Conservation (phyloP, 2,888 invertebrate genomes). For the Meghimatium bilineatum region DNA sequence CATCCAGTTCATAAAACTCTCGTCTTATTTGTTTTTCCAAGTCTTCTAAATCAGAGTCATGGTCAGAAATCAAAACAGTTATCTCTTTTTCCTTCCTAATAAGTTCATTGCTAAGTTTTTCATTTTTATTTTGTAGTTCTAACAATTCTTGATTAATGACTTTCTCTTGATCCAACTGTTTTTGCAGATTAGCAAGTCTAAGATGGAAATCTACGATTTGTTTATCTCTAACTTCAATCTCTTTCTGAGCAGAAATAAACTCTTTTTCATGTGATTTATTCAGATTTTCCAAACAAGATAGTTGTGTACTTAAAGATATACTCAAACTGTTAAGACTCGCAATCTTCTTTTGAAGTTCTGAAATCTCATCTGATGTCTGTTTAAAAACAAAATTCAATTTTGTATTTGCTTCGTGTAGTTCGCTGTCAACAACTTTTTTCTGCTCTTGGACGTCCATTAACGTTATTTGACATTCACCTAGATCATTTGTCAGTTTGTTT, state of each 20-base stretch:
- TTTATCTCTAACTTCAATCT: background rate
- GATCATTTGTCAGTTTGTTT: background rate
- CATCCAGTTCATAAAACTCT: background rate
- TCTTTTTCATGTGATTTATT: background rate
- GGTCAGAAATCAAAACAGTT: background rate
- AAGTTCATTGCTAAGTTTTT: background rate
- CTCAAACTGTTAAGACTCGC: background rate
- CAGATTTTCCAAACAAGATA: background rate
- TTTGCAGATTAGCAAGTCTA: background rate
- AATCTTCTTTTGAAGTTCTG: slow-evolving; percentile 19
- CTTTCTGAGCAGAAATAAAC: background rate
- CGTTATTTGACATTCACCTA: background rate
- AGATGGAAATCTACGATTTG: background rate
- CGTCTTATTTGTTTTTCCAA: background rate
- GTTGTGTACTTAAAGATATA: background rate
- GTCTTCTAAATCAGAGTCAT: background rate
- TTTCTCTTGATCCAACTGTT: background rate
- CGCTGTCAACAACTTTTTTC: background rate
- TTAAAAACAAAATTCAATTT: background rate
- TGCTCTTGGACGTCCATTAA: background rate
- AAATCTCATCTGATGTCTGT: background rate
- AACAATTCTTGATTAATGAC: background rate
- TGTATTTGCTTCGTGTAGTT: background rate
- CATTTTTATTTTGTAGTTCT: background rate
- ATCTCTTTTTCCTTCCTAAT: background rate